A percentile compares a stretch with the other conserved stretches of the same genome.
Conservation (phyloP, 2,113 vertebrate genomes). For the Bufo bufo region DNA sequence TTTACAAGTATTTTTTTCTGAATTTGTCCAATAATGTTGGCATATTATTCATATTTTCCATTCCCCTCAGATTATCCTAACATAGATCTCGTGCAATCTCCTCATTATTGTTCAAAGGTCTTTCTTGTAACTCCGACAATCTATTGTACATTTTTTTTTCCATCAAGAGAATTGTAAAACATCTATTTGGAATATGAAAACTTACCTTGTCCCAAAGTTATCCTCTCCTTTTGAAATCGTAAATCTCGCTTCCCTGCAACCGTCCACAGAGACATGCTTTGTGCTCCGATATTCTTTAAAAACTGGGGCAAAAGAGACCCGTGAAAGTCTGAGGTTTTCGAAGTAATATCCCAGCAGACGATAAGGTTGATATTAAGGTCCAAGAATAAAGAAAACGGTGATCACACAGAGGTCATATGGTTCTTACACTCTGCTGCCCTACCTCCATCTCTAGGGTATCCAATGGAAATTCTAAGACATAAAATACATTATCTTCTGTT, state of each 20-base stretch:
- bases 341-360: not conserved
- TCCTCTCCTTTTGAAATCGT: conserved; percentile 38
- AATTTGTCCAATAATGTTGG: conserved; percentile 54
- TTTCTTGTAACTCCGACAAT: conserved; percentile 53
- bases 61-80: conserved; percentile 45
- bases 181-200: conserved; percentile 55
- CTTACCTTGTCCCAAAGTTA: conserved; percentile 40
- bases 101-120: conserved; percentile 50
- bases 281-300: not conserved
- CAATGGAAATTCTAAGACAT: not conserved
- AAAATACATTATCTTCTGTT: not conserved
- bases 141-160: conserved; percentile 43
- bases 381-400: conserved; percentile 11
- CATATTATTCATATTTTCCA: conserved; percentile 45
- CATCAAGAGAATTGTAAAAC: conserved; percentile 51
- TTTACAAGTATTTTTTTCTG: conserved; percentile 46
- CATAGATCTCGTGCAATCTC: conserved; percentile 42
- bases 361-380: not conserved
- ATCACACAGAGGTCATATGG: not conserved
- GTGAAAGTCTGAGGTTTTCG: not conserved
- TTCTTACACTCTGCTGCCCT: not conserved
- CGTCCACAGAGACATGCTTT: conserved; percentile 39
- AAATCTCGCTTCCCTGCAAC: conserved; percentile 10
- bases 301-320: not conserved
- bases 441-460: not conserved